phyloP scores from a whole-genome alignment of 2,113 vertebrate species.

The Dasypus novemcinctus region DNA sequence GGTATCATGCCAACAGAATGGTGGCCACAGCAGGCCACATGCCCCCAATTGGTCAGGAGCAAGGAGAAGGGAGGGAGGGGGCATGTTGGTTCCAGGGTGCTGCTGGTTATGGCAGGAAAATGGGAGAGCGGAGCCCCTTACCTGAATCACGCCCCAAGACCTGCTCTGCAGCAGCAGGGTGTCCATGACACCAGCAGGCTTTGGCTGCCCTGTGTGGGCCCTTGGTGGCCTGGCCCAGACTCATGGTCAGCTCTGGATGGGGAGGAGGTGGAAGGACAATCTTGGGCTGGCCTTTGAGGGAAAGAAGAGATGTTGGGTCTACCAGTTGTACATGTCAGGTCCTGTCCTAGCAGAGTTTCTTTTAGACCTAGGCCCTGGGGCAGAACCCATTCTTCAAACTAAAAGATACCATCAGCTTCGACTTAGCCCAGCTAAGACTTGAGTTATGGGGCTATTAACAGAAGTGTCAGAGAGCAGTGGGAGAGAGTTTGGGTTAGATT shows the following conservation, averaged over 20 bases:
- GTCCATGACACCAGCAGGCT: neutral
- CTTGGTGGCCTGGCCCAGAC: neutral
- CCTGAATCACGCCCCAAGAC: neutral
- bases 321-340: neutral
- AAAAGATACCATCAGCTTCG: neutral
- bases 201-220: rapidly evolving
- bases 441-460: neutral
- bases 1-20: neutral
- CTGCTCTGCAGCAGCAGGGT: neutral
- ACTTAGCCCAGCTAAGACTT: neutral
- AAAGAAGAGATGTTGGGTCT: too few species aligned
- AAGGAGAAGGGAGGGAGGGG: neutral
- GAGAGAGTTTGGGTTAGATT: neutral
- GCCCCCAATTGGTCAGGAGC: too few species aligned
- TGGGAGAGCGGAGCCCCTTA: neutral
- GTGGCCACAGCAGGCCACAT: neutral
- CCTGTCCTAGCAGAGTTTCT: neutral
- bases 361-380: neutral
- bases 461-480: neutral
- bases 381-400: neutral
- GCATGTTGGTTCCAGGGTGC: rapidly evolving
- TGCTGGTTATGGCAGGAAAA: neutral
- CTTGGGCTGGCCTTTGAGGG: neutral
- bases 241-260: neutral
- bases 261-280: neutral